Base-by-base conservation (phyloP, 2,888 invertebrate genomes). In the Ichneumon xanthorius region DNA sequence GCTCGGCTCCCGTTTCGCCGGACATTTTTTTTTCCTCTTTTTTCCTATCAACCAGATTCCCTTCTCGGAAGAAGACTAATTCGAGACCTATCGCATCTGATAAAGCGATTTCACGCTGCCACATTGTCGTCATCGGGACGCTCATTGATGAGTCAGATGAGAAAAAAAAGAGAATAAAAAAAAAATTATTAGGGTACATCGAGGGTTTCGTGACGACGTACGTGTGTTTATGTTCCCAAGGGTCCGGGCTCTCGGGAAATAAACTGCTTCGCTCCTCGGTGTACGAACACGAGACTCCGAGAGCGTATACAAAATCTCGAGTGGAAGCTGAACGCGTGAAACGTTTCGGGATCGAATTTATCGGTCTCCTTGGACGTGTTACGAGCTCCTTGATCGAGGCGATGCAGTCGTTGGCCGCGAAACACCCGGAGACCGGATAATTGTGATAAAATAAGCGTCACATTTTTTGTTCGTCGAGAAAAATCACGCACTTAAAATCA, bases 1-100 rank as follows among this genome's bases (percentile, higher is more conserved):
- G 63, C 82, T 70, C 79, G 76, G 85, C 85, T 85, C 85, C 85
- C 85, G 85, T 85, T 85, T 82, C 85, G 85, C 71, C 68, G 68
- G 26, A 72, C 33, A 71, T 71, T 79, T 76, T 76, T 82, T 72
- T 67, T 50, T 5, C 11, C 14, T 37, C 14, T 26, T 48, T 67
- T 30, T 19, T 45, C 75, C 68, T 73, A 71, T 78, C 79, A 75
- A 30, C 63, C 73, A 81, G 79, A 82, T 85, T 82, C 78, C 65
- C 70, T 85, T 85, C 85, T 79, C 65, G 75, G 85, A 82, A 85
- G 19, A 33, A 50, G 58, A 76, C 75, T 65, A 67, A 85, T 71
- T 82, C 72, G 58, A 33, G 48, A 33, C 75, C 22, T 70, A 33
- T 75, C 68, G 33, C 30, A 33, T 63, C 63, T 6, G 63, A 63